Evolutionary conservation across 2,797 vertebrate genomes (phyloP).

Genomic region (Rhynchotus rufescens): DNA sequence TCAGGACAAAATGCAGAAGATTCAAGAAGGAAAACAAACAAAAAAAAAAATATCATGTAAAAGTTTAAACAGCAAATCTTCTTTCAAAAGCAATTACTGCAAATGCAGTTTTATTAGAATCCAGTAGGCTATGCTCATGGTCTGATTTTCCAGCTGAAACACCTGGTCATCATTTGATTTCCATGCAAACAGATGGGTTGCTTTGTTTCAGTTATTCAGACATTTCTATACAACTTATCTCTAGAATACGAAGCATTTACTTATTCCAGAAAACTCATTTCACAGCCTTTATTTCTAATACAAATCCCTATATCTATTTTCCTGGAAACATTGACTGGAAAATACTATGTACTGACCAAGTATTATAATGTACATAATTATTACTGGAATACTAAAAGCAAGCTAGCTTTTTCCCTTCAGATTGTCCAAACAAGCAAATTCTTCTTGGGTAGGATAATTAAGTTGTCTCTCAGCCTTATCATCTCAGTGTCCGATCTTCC

Average conservation of each 20-base stretch:
- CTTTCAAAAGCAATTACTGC: background rate
- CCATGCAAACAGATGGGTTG: background rate
- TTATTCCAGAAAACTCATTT: constrained; percentile 21
- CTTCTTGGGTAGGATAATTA: constrained; percentile 43
- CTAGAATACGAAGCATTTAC: background rate
- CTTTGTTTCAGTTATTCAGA: constrained; percentile 35
- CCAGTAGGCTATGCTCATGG: constrained; percentile 73
- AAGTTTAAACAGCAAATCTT: background rate
- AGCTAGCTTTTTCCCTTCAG: background rate
- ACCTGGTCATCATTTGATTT: constrained; percentile 16
- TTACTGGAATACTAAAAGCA: constrained; percentile 6
- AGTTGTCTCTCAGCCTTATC: constrained; percentile 55
- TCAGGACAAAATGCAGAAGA: background rate
- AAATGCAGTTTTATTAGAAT: constrained; percentile 50
- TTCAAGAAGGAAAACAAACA: background rate
- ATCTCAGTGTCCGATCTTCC: constrained; percentile 15
- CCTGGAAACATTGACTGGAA: background rate
- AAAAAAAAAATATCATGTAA: background rate
- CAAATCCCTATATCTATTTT: background rate
- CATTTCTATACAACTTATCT: background rate
- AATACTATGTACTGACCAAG: background rate
- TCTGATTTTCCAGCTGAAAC: constrained; percentile 57
- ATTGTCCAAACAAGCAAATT: constrained; percentile 20
- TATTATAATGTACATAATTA: constrained; percentile 18
- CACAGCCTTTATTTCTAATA: constrained; percentile 32